Evolutionary conservation across 2,113 vertebrate species (phyloP).

Genomic region (Megaleporinus macrocephalus): DNA sequence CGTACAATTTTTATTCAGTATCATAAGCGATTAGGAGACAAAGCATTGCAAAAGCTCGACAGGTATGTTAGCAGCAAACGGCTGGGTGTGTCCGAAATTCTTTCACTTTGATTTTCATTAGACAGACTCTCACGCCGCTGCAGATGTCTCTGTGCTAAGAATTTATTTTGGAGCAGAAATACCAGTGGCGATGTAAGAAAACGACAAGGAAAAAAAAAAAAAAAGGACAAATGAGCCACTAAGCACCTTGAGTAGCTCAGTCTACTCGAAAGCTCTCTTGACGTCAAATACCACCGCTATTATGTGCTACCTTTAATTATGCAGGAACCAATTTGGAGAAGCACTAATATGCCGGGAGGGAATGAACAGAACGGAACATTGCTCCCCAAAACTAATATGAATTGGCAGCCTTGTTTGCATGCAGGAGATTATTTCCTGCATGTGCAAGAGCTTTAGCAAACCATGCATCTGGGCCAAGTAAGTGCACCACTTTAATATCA

Average conservation of each 20-base stretch:
- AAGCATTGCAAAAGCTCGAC: neutral
- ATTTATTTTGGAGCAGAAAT: neutral
- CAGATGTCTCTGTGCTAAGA: neutral
- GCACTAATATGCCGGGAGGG: neutral
- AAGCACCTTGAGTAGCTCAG: neutral
- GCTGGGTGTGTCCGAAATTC: neutral
- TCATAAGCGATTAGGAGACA: neutral
- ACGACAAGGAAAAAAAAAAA: neutral
- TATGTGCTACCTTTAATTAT: neutral
- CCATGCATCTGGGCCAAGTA: conserved; percentile 10
- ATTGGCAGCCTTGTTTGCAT: conserved; percentile 23
- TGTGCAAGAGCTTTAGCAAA: conserved; percentile 32
- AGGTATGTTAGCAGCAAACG: neutral
- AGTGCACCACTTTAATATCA: conserved; percentile 36
- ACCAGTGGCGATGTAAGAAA: neutral
- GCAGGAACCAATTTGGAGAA: neutral
- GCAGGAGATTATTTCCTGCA: conserved; percentile 27
- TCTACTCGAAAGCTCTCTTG: neutral
- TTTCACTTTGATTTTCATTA: neutral
- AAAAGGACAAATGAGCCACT: neutral
- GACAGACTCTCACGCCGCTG: neutral
- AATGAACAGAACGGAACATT: neutral
- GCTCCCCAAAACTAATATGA: neutral
- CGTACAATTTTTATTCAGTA: neutral
- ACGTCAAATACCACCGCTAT: neutral